Evolutionary conservation across 2,113 vertebrate species (phyloP).

Genomic region (Leptobrachium leishanense): DNA sequence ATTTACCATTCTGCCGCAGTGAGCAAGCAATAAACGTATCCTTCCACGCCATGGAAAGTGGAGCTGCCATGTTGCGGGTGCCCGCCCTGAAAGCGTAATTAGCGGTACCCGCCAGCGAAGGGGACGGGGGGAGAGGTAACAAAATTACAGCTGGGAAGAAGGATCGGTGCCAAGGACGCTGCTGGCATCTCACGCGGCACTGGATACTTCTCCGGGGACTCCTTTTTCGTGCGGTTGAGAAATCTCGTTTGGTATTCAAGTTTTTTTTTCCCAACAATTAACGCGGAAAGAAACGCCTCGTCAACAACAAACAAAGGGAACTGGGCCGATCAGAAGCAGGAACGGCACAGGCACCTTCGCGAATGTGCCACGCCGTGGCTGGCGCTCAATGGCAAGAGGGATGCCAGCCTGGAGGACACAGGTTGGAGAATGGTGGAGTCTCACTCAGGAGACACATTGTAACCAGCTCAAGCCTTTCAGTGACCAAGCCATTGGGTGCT

Average conservation of each 20-base stretch:
- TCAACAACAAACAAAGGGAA: constrained; percentile 75
- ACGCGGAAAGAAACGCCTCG: constrained; percentile 62
- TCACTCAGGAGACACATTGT: background rate
- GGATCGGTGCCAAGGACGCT: constrained; percentile 66
- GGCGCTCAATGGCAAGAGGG: constrained; percentile 64
- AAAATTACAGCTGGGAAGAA: constrained; percentile 16
- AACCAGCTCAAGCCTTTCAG: background rate
- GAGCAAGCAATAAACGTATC: constrained; percentile 35
- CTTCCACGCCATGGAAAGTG: constrained; percentile 28
- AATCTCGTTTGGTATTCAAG: constrained; percentile 67
- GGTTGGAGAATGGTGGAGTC: constrained; percentile 43
- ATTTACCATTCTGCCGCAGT: constrained; percentile 39
- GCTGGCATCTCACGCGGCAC: constrained; percentile 72
- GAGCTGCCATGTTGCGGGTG: constrained; percentile 24
- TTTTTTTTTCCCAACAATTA: constrained; percentile 68
- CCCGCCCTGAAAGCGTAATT: constrained; percentile 29
- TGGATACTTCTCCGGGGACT: constrained; percentile 59
- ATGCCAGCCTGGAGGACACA: constrained; percentile 60
- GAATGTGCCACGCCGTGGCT: constrained; percentile 60
- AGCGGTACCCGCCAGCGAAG: constrained; percentile 53
- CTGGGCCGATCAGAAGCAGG: constrained; percentile 62
- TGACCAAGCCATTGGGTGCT: constrained; percentile 8
- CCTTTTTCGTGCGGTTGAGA: constrained; percentile 54
- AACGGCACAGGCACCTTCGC: constrained; percentile 61
- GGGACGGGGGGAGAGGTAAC: constrained; percentile 59